A percentile compares a stretch with the other conserved stretches of the same genome.
phyloP scores from a whole-genome alignment of 2,113 vertebrate genomes.

The Stigmatopora nigra region DNA sequence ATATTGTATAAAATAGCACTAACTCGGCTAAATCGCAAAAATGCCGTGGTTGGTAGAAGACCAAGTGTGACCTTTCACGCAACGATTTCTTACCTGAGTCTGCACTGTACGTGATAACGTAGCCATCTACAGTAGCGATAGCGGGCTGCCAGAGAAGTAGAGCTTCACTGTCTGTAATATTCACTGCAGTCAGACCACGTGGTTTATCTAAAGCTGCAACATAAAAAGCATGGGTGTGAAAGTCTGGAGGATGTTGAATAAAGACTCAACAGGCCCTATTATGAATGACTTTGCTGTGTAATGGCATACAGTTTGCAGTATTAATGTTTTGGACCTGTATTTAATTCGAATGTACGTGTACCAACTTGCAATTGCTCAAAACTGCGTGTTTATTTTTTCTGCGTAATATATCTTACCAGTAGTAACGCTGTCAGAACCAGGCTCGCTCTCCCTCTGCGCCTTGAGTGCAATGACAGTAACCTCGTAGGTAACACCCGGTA shows the following conservation, averaged over 20 bases:
- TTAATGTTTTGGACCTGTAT: not conserved
- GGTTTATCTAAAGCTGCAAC: slow-evolving; percentile 85
- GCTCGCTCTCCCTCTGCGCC: slow-evolving; percentile 85
- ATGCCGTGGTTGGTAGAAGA: not conserved
- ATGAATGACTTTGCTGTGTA: not conserved
- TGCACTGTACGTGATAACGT: slow-evolving; percentile 83
- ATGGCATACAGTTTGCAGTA: not conserved
- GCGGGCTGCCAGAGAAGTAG: slow-evolving; percentile 90
- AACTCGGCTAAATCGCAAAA: not conserved
- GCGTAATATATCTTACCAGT: slow-evolving; percentile 73
- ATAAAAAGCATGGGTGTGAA: slow-evolving; percentile 25
- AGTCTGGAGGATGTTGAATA: not conserved
- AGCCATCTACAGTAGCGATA: slow-evolving; percentile 86
- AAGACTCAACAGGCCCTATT: not conserved
- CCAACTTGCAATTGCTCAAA: not conserved
- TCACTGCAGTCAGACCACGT: slow-evolving; percentile 77
- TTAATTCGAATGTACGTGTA: not conserved
- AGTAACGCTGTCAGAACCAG: slow-evolving; percentile 77
- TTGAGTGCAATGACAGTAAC: slow-evolving; percentile 82
- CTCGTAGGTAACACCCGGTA: slow-evolving; percentile 80
- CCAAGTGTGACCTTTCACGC: not conserved
- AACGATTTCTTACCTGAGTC: slow-evolving; percentile 70
- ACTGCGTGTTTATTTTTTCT: not conserved
- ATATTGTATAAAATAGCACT: not conserved
- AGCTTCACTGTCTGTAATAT: slow-evolving; percentile 85